phyloP scores from a whole-genome alignment of 2,888 invertebrate genomes.

The Tipula unca region DNA sequence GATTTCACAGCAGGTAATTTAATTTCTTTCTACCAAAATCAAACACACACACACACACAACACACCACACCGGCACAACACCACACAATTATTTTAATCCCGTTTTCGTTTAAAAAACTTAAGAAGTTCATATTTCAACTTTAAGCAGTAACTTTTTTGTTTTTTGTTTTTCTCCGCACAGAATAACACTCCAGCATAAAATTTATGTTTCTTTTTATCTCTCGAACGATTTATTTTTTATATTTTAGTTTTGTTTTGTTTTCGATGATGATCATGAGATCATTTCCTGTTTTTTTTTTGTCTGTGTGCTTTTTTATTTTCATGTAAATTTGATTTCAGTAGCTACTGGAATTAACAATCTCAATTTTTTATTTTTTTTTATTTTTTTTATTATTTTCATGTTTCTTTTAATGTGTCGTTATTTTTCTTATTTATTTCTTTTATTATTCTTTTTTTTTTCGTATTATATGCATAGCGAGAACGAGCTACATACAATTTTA shows the following conservation, averaged over 20 bases:
- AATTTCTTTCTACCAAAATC: neutral
- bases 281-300: neutral
- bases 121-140: conserved; percentile 14
- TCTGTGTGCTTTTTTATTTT: neutral
- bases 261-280: conserved; percentile 14
- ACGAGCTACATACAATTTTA: neutral
- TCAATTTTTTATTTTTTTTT: neutral
- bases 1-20: conserved; percentile 14
- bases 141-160: neutral
- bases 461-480: neutral
- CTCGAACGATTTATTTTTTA: neutral
- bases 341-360: conserved; percentile 14
- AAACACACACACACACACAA: too few relatives aligned
- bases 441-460: neutral
- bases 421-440: conserved; percentile 8
- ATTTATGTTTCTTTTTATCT: neutral
- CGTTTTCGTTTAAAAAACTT: neutral
- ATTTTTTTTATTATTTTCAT: neutral
- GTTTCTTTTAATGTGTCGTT: conserved; percentile 4
- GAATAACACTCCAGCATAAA: neutral
- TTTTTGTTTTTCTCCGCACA: neutral
- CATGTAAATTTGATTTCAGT: conserved; percentile 1
- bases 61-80: too few relatives aligned
- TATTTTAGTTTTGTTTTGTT: neutral
- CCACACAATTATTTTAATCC: neutral